Conservation (phyloP, 1,140 invertebrate species). For the Drosophila baimaii region DNA sequence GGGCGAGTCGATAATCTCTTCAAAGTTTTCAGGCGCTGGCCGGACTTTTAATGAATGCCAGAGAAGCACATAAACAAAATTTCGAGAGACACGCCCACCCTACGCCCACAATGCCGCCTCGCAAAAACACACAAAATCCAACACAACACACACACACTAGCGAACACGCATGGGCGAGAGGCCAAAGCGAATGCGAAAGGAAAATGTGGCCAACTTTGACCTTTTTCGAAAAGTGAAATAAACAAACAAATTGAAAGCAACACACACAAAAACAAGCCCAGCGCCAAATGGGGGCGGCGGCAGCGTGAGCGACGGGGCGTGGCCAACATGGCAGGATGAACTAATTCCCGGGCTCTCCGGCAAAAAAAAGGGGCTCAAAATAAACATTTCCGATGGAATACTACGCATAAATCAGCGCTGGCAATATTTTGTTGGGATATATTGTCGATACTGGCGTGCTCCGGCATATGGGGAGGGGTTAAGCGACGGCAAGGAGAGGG, state of each 20-base stretch:
- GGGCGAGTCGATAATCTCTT: slow-evolving; percentile 55
- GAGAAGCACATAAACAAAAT: slow-evolving; percentile 66
- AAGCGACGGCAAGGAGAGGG: background rate
- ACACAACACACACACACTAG: slow-evolving; percentile 15
- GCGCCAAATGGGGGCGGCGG: slow-evolving; percentile 21
- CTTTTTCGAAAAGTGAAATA: slow-evolving; percentile 74
- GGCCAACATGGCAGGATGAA: slow-evolving; percentile 60
- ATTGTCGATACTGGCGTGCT: slow-evolving; percentile 37
- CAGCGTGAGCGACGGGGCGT: slow-evolving; percentile 57
- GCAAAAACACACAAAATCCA: slow-evolving; percentile 7
- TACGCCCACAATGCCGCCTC: slow-evolving; percentile 8
- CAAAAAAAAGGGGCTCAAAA: slow-evolving; percentile 45
- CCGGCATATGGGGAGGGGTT: slow-evolving; percentile 1
- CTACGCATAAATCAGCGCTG: slow-evolving; percentile 58
- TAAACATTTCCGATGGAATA: slow-evolving; percentile 36
- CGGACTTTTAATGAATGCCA: slow-evolving; percentile 60
- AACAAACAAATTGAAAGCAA: slow-evolving; percentile 77
- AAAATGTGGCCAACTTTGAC: slow-evolving; percentile 71
- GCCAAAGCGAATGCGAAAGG: slow-evolving; percentile 31
- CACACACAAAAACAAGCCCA: slow-evolving; percentile 61
- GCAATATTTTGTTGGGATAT: slow-evolving; percentile 31
- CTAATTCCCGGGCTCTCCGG: slow-evolving; percentile 52
- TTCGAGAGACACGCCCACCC: slow-evolving; percentile 45
- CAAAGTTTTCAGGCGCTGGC: slow-evolving; percentile 38
- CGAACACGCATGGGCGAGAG: slow-evolving; percentile 18